Percentiles rank a stretch among this genome's conserved stretches.
Evolutionary conservation across 53 echinoderm and acorn worm genomes (phyloP).

Genomic region (Holothuria leucospilota): DNA sequence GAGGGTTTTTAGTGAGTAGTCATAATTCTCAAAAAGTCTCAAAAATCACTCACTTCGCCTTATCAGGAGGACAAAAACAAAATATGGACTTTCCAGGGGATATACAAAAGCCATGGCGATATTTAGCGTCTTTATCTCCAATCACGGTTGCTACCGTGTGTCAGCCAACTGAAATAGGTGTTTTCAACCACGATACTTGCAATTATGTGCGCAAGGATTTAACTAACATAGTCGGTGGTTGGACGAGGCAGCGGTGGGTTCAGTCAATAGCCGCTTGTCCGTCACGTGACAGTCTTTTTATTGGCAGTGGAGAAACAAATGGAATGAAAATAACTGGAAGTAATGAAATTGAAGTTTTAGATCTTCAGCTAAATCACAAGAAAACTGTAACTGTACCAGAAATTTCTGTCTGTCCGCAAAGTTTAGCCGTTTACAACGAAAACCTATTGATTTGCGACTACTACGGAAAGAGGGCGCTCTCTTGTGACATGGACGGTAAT

Average conservation of each 20-base stretch:
- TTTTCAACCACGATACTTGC: neutral
- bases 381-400: neutral
- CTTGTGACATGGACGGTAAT: constrained; percentile 2
- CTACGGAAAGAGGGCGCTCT: constrained; percentile 25
- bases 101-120: constrained; percentile 26
- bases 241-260: constrained; percentile 22
- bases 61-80: neutral
- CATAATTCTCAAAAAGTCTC: constrained; percentile 2
- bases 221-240: neutral
- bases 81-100: constrained; percentile 10
- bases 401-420: constrained; percentile 11
- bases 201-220: neutral
- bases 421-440: neutral
- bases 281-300: neutral
- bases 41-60: constrained; percentile 10
- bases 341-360: constrained; percentile 16
- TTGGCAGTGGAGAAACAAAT: constrained; percentile 23
- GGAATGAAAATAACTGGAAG: constrained; percentile 6
- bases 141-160: constrained; percentile 8
- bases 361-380: neutral
- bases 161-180: constrained; percentile 26
- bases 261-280: constrained; percentile 8
- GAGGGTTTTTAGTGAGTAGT: neutral
- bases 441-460: constrained; percentile 27
- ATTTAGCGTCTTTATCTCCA: neutral